These are phyloP conservation scores for Daboia siamensis DNA, from an alignment of 2,113 vertebrate genomes.

Conservation along the genomic window DNA sequence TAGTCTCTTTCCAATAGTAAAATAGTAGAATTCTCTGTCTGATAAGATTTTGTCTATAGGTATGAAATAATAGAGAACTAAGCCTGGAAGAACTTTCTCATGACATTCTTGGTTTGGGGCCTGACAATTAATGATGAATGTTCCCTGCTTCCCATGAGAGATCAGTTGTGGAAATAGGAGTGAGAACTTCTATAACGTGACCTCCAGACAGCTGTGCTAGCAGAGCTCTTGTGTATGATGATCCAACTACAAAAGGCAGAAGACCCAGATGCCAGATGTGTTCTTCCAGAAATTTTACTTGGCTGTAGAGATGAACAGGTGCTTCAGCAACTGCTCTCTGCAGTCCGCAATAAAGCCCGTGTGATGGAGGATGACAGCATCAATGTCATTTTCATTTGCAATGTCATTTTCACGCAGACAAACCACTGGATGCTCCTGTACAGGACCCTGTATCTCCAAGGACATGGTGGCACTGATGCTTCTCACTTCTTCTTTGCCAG, in stretches of 20 bases:
- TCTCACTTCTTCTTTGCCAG: not conserved
- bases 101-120: not conserved
- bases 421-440: not conserved
- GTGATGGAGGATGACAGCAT: not conserved
- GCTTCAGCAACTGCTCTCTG: not conserved
- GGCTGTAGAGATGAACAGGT: not conserved
- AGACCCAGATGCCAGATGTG: not conserved
- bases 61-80: not conserved
- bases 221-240: not conserved
- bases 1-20: not conserved
- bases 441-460: not conserved
- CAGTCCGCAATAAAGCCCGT: not conserved
- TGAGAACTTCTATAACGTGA: not conserved
- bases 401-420: not conserved
- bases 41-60: not conserved
- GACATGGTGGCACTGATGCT: not conserved
- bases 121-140: not conserved
- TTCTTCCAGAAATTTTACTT: not conserved
- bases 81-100: not conserved
- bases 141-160: not conserved
- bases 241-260: not conserved
- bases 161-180: not conserved
- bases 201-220: not conserved
- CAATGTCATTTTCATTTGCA: not conserved
- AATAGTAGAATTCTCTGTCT: not conserved